Evolutionary conservation across 2,888 invertebrate genomes (phyloP).

Genomic region (Trimorus sp.): DNA sequence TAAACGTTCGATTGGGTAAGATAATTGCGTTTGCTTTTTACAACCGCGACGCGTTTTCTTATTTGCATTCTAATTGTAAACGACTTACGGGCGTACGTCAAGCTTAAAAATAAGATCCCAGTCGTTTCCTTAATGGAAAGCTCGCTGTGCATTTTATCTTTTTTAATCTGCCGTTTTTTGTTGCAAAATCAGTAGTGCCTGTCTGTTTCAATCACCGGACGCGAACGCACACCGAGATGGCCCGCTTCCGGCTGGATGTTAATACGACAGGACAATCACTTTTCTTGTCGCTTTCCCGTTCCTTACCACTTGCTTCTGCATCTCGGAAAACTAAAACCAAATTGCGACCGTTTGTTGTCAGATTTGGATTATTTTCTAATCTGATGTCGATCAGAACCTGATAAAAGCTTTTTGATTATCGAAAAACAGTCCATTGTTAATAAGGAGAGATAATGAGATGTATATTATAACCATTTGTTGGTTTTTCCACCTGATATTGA

Average conservation of each 20-base stretch:
- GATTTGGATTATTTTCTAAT: too few relatives aligned
- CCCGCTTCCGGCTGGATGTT: constrained; percentile 66
- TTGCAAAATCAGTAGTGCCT: constrained; percentile 63
- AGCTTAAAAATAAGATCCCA: constrained; percentile 49
- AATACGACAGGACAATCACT: constrained; percentile 70
- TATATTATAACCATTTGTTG: too few relatives aligned
- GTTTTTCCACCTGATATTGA: too few relatives aligned
- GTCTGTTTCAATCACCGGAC: constrained; percentile 65
- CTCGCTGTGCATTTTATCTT: constrained; percentile 57
- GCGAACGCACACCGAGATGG: constrained; percentile 64
- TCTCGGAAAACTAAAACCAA: neutral
- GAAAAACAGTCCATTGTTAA: too few relatives aligned
- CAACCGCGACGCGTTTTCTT: constrained; percentile 6
- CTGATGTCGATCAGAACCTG: too few relatives aligned
- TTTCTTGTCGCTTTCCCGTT: constrained; percentile 68
- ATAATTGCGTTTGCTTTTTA: constrained; percentile 26
- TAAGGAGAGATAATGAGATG: too few relatives aligned
- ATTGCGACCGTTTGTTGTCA: too few relatives aligned
- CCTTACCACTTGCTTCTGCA: constrained; percentile 53
- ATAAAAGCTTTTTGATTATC: too few relatives aligned
- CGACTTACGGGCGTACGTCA: constrained; percentile 33
- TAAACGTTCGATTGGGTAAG: neutral
- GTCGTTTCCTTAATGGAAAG: constrained; percentile 53
- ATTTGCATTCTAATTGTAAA: constrained; percentile 48
- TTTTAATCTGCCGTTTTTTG: constrained; percentile 53